Base-by-base conservation (phyloP, 2,797 vertebrate genomes). In the Hyperoplus immaculatus region DNA sequence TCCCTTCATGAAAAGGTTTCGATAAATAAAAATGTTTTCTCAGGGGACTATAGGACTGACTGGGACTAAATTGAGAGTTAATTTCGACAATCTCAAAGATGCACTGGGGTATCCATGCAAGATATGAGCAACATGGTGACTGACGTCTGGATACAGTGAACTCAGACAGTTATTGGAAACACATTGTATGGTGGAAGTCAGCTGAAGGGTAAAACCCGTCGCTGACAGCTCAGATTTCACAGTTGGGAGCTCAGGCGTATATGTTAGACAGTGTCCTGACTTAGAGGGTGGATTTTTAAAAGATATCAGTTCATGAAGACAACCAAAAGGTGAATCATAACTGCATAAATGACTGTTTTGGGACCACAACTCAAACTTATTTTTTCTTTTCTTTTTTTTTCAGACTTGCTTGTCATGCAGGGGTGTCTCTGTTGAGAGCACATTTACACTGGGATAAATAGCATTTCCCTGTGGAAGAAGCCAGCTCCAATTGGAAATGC, bases 401-500 rank as follows among this genome's bases (percentile, higher is more conserved):
- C n/a, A 68, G 72, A 80, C 78, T 54, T 75, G 72, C 70, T 85
- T 86, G 79, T 85, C 82, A 84, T 87, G 81, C 87, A 87, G 51
- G 82, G 73, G 77, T 84, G 70, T 77, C 81, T 59, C 3, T 75
- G 79, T 80, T 78, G 68, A 72, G 59, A 77, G 77, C 80, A 83
- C 67, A 86, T 83, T 77, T 77, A 70, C 68, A 78, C 81, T 3
- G 15, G 77, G 69, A 86, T 87, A 88, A 92, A 88, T 72, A 76
- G 57, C 75, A 76, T 90, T 88, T 90, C 83, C 29, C 84, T 47
- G 67, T 54, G 77, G 86, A 88, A 84, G 75, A 65, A 75, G 66
- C 82, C 64, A 74, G 56, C 81, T 18, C 77, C 86, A 83, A 85
- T 78, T 87, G 78, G 84, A 85, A 90, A 89, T 86, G 79, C 81